phyloP scores from a whole-genome alignment of 2,888 invertebrate genomes.

The Cepaea hortensis region DNA sequence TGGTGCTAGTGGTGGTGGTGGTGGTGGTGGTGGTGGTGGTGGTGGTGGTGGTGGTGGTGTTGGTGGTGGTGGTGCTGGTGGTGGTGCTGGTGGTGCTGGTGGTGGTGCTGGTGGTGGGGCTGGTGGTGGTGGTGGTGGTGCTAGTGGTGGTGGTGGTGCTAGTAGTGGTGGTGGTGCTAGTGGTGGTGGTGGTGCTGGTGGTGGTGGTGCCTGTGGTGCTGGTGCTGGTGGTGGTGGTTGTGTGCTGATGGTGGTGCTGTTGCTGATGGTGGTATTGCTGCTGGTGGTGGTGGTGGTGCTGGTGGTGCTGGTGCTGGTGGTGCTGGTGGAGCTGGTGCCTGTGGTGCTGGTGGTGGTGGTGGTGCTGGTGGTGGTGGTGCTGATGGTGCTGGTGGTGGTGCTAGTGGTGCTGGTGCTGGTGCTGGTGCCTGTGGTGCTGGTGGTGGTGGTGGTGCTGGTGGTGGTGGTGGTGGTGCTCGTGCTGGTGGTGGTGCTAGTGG shows the following conservation, averaged over 20 bases:
- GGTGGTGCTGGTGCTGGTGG: not conserved
- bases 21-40: not conserved
- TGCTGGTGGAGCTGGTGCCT: not conserved
- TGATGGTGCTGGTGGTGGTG: not conserved
- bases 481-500: no score
- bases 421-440: not conserved
- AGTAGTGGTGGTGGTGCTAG: not conserved
- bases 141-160: no score
- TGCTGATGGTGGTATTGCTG: not conserved
- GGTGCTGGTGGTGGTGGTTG: not conserved
- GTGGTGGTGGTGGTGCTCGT: not conserved
- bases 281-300: not conserved
- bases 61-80: not conserved
- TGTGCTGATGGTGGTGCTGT: not conserved
- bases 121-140: no score
- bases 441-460: not conserved
- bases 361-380: not conserved
- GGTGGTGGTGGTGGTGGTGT: not conserved
- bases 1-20: not conserved
- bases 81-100: not conserved
- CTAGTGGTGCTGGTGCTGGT: not conserved
- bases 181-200: conserved; percentile 9
- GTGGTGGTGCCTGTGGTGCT: not conserved
- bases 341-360: not conserved
- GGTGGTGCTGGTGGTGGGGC: not conserved